phyloP scores from a whole-genome alignment of 2,113 vertebrate species.

The Gnathochromis pfefferi region DNA sequence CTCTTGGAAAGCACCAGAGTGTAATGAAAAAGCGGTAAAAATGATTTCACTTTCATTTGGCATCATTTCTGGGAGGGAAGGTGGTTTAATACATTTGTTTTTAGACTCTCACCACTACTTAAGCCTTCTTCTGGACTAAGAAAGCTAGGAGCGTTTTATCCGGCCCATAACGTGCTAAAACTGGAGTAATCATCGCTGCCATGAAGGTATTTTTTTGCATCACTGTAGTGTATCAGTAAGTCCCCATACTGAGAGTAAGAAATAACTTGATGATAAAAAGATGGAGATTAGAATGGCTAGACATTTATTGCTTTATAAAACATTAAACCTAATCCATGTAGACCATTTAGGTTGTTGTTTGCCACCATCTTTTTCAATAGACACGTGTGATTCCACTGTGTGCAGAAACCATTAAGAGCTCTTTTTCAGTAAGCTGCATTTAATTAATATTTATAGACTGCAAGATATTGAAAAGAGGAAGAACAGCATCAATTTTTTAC shows the following conservation, averaged over 20 bases:
- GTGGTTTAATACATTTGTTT: neutral
- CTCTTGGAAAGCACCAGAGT: neutral
- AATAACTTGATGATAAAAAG: neutral
- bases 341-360: neutral
- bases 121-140: neutral
- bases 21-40: neutral
- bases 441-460: neutral
- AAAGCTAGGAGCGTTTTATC: neutral
- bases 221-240: neutral
- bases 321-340: neutral
- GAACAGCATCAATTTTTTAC: neutral
- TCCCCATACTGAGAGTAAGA: neutral
- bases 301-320: neutral
- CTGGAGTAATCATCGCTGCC: neutral
- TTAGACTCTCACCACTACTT: neutral
- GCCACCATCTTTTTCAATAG: neutral
- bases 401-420: neutral
- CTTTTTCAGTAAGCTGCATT: neutral
- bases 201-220: neutral
- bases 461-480: neutral
- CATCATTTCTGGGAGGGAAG: neutral
- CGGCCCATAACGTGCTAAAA: neutral
- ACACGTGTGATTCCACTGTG: neutral
- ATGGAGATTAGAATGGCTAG: neutral
- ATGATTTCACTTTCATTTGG: neutral